A percentile compares a stretch with the other conserved stretches of the same genome.
phyloP scores from a whole-genome alignment of 2,797 vertebrate genomes.

The Lutjanus campechanus region DNA sequence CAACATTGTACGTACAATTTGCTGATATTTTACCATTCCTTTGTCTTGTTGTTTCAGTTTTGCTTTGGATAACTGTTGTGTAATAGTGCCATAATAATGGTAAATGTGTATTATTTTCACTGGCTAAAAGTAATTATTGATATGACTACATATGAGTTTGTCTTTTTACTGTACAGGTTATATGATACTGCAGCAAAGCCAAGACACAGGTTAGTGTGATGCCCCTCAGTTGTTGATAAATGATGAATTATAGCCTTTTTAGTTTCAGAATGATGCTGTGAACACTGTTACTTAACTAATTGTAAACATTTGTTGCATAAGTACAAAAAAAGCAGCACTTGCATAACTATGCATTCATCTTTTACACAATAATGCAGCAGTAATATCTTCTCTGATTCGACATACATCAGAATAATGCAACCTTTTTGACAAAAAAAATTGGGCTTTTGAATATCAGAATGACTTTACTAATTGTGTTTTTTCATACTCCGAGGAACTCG shows the following conservation, averaged over 20 bases:
- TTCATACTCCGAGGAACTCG: neutral
- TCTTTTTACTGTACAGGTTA: conserved; percentile 37
- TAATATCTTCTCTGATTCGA: neutral
- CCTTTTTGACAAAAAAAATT: neutral
- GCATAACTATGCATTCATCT: neutral
- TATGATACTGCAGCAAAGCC: conserved; percentile 23
- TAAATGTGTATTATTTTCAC: neutral
- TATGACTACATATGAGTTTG: neutral
- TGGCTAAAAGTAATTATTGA: neutral
- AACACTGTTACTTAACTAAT: neutral
- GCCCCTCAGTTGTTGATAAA: neutral
- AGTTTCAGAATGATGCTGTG: neutral
- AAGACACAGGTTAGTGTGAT: conserved; percentile 29
- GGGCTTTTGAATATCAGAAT: neutral
- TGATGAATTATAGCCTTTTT: neutral
- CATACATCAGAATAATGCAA: neutral
- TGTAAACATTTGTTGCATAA: neutral
- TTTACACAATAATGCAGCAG: no score
- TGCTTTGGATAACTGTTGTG: neutral
- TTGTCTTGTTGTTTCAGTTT: neutral
- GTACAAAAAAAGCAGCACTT: neutral
- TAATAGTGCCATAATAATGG: neutral
- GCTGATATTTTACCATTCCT: neutral
- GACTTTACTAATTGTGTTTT: neutral
- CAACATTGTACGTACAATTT: conserved; percentile 38